Evolutionary conservation across 2,113 vertebrate species (phyloP).

Genomic region (Platichthys flesus): DNA sequence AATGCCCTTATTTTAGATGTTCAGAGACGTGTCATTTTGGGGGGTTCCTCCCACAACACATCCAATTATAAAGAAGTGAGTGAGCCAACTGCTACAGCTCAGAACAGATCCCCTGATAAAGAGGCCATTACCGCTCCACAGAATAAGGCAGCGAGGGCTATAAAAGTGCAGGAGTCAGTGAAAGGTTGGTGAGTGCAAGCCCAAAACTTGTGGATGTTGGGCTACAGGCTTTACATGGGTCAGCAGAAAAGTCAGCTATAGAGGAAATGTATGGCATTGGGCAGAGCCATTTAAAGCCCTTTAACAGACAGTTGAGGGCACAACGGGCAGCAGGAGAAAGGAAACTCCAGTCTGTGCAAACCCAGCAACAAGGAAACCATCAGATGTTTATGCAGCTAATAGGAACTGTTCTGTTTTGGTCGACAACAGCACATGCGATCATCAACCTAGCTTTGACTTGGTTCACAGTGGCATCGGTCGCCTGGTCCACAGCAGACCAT

Average conservation of each 20-base stretch:
- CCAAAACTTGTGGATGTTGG: not conserved
- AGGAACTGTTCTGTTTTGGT: not conserved
- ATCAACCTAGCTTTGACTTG: not conserved
- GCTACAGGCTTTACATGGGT: not conserved
- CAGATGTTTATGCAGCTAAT: not conserved
- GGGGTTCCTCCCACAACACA: not conserved
- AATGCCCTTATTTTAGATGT: no score
- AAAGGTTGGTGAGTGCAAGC: not conserved
- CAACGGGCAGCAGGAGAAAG: not conserved
- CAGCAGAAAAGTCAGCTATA: no score
- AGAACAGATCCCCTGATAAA: not conserved
- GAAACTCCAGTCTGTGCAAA: not conserved
- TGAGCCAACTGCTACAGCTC: not conserved
- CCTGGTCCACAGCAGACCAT: no score
- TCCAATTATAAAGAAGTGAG: not conserved
- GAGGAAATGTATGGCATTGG: not conserved
- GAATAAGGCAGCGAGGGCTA: conserved; percentile 8
- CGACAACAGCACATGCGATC: not conserved
- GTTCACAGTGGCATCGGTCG: no score
- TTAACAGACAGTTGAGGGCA: not conserved
- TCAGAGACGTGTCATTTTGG: no score
- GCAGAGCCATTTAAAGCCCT: not conserved
- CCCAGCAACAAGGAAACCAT: not conserved
- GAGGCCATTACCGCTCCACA: not conserved
- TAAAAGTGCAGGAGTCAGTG: not conserved